These are phyloP conservation scores for Limanda limanda DNA, from an alignment of 2,113 vertebrate species.

Conservation along the genomic window DNA sequence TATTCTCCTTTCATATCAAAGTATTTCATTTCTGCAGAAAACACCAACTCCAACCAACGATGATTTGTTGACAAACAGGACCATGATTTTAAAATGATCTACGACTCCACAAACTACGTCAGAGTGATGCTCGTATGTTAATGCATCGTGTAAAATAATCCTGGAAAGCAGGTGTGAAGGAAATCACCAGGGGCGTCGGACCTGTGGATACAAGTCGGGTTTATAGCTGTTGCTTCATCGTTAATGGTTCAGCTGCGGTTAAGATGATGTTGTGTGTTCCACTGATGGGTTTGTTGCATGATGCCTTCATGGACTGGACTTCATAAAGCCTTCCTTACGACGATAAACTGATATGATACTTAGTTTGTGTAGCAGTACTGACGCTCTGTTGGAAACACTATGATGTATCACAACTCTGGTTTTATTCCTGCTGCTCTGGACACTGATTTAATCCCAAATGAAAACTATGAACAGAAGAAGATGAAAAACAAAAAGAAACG, in stretches of 20 bases:
- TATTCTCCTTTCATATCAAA: not conserved
- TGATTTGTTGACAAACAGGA: not conserved
- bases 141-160: not conserved
- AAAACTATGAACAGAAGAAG: too few relatives aligned
- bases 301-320: too few relatives aligned
- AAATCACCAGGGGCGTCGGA: not conserved
- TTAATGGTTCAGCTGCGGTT: too few relatives aligned
- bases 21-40: not conserved
- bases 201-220: conserved; percentile 1
- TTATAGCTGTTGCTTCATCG: not conserved
- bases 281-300: not conserved
- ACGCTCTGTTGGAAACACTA: too few relatives aligned
- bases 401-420: too few relatives aligned
- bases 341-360: too few relatives aligned
- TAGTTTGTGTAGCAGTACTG: too few relatives aligned
- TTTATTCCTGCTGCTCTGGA: too few relatives aligned
- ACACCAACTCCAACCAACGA: too few relatives aligned
- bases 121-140: not conserved
- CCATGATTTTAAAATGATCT: not conserved
- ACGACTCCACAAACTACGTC: not conserved
- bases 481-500: too few relatives aligned
- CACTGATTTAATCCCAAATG: too few relatives aligned
- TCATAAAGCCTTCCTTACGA: too few relatives aligned
- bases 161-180: not conserved
- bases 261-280: not conserved